Percentiles rank a stretch among this genome's conserved stretches.
Evolutionary conservation across 2,888 invertebrate genomes (phyloP).

Genomic region (Chloroclystis v-ata): DNA sequence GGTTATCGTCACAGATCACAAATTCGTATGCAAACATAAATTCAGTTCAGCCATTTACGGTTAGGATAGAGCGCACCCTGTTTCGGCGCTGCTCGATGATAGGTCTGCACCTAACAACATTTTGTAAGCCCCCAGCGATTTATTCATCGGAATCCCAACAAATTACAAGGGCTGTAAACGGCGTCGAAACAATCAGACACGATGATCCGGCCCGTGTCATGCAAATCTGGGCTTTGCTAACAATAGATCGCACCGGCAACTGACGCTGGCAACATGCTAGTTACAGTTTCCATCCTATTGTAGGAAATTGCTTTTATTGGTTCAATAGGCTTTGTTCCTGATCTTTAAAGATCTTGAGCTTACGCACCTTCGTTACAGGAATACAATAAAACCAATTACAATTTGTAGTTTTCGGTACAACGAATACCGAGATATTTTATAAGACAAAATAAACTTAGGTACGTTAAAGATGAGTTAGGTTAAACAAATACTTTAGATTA

Average conservation of each 20-base stretch:
- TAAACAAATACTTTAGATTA: too few relatives aligned
- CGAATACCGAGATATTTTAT: too few relatives aligned
- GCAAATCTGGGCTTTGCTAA: conserved; percentile 69
- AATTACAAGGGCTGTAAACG: conserved; percentile 67
- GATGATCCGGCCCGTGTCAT: conserved; percentile 69
- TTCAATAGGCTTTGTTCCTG: conserved; percentile 27
- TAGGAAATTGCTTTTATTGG: conserved; percentile 43
- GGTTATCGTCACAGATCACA: too few relatives aligned
- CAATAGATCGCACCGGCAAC: conserved; percentile 56
- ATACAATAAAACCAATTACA: not conserved
- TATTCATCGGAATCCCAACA: conserved; percentile 66
- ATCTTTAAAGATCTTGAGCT: conserved; percentile 5
- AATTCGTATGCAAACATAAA: too few relatives aligned
- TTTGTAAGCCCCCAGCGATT: conserved; percentile 52
- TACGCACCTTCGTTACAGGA: not conserved
- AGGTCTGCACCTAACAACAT: conserved; percentile 28
- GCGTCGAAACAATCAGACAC: conserved; percentile 69
- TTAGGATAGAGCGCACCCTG: too few relatives aligned
- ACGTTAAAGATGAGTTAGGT: too few relatives aligned
- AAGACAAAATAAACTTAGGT: too few relatives aligned
- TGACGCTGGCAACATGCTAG: conserved; percentile 44
- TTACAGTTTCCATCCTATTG: conserved; percentile 40
- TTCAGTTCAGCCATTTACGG: too few relatives aligned
- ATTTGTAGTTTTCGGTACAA: not conserved
- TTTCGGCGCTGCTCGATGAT: not conserved